These are phyloP conservation scores for Propithecus perrieri DNA, from an alignment of 2,797 vertebrate species.

Conservation along the genomic window DNA sequence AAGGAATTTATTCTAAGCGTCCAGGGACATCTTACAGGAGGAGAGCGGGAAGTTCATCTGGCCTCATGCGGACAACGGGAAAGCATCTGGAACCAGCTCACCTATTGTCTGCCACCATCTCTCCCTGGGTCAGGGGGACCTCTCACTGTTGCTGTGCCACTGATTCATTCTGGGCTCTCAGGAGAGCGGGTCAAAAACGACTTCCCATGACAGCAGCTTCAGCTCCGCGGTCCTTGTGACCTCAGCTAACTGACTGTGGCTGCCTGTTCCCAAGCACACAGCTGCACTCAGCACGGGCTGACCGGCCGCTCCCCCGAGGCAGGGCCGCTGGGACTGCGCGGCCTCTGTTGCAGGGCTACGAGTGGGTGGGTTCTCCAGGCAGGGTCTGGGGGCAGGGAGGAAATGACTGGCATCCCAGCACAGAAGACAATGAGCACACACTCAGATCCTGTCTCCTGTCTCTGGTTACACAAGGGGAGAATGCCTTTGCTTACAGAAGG, in stretches of 20 bases:
- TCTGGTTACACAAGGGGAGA: neutral
- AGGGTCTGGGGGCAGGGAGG: neutral
- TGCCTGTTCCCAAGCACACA: neutral
- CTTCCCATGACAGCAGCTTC: neutral
- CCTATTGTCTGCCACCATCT: neutral
- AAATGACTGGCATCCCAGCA: neutral
- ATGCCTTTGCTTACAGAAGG: neutral
- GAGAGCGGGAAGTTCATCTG: neutral
- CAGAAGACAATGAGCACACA: neutral
- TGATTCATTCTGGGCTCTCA: neutral
- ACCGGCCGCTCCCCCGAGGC: neutral
- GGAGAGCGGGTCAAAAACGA: neutral
- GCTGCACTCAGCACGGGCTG: neutral
- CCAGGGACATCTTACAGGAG: neutral
- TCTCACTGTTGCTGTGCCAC: neutral
- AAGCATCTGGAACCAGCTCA: neutral
- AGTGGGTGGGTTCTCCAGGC: neutral
- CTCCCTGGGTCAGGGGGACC: neutral
- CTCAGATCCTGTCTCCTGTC: neutral
- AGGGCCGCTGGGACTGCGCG: no score
- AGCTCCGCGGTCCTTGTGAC: neutral
- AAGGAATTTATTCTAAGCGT: neutral
- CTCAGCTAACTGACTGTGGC: neutral
- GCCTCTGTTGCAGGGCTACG: neutral
- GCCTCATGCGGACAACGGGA: neutral